Evolutionary conservation across 1,140 invertebrate genomes (phyloP).

Genomic region (Amphibalanus amphitrite): DNA sequence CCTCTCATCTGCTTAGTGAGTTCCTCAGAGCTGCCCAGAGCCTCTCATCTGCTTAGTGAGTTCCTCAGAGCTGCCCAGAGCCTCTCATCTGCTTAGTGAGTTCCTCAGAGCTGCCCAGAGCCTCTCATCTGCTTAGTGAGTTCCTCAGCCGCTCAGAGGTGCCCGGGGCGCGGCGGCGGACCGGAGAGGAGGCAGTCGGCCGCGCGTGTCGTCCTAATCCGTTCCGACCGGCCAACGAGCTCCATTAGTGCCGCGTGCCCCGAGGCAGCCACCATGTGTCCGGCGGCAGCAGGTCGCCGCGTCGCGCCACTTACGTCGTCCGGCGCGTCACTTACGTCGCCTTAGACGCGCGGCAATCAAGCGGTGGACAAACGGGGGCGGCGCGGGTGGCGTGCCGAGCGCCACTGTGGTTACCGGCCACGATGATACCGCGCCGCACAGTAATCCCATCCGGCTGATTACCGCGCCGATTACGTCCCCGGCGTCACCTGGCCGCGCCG

Average conservation of each 20-base stretch:
- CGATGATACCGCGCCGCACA: not conserved
- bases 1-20: no score
- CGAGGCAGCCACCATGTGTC: not conserved
- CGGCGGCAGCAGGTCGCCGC: not conserved
- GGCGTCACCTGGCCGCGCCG: not conserved
- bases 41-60: no score
- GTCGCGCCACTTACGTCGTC: not conserved
- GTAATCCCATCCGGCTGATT: not conserved
- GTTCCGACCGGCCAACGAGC: not conserved
- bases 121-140: no score
- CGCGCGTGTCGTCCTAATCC: not conserved
- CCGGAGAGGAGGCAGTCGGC: no score
- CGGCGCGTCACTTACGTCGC: not conserved
- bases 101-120: no score
- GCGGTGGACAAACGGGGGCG: not conserved
- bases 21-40: no score
- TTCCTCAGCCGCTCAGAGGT: no score
- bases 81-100: no score
- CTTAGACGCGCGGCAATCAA: not conserved
- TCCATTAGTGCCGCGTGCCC: not conserved
- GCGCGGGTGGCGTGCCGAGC: not conserved
- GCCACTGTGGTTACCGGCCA: not conserved
- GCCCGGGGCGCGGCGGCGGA: no score
- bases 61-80: no score
- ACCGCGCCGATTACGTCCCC: not conserved